phyloP scores from a whole-genome alignment of 1,140 invertebrate genomes.

The Caenorhabditis tropicalis region DNA sequence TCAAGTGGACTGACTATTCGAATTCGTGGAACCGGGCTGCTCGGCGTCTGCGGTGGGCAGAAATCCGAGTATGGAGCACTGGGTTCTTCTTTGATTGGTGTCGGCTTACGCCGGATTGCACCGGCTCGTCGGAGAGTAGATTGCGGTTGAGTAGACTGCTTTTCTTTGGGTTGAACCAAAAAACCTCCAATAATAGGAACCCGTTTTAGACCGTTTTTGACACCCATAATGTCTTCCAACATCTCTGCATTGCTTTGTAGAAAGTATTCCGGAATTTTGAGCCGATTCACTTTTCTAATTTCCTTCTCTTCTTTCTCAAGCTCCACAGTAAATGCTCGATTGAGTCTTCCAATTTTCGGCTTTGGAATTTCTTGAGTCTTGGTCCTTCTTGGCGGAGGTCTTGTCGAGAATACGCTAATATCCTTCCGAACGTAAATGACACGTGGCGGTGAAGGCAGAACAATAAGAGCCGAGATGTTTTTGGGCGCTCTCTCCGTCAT shows the following conservation, averaged over 20 bases:
- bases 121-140: conserved; percentile 1
- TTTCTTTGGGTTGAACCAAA: conserved; percentile 26
- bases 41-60: not conserved
- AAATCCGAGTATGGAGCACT: conserved; percentile 44
- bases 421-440: conserved; percentile 36
- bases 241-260: conserved; percentile 39
- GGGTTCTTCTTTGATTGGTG: not conserved
- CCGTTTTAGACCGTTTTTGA: conserved; percentile 45
- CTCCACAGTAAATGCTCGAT: conserved; percentile 39
- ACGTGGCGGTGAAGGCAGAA: conserved; percentile 46
- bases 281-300: conserved; percentile 37
- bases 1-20: conserved; percentile 41
- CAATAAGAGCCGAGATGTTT: conserved; percentile 27
- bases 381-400: not conserved
- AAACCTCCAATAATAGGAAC: conserved; percentile 50
- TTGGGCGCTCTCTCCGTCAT: conserved; percentile 57
- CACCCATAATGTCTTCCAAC: conserved; percentile 45
- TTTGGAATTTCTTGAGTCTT: conserved; percentile 38
- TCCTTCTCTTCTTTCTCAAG: conserved; percentile 21
- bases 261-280: conserved; percentile 53
- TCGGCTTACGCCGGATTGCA: conserved; percentile 16
- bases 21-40: conserved; percentile 7
- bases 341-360: conserved; percentile 47
- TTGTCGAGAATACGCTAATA: not conserved
- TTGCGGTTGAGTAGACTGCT: not conserved